Evolutionary conservation across 2,888 invertebrate genomes (phyloP).

Genomic region (Dicranocentrus wangi): DNA sequence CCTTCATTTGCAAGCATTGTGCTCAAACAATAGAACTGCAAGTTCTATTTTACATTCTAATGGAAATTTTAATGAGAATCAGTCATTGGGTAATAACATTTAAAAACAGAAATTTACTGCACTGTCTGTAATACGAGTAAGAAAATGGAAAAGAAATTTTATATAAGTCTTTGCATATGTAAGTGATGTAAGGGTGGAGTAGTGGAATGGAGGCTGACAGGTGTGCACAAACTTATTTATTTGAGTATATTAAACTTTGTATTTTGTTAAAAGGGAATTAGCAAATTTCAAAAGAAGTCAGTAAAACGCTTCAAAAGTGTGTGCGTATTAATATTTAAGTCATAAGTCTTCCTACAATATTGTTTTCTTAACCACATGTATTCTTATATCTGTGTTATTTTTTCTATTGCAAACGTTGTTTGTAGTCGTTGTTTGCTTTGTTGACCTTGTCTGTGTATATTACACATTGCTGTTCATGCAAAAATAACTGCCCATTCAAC

Average conservation of each 20-base stretch:
- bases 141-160: conserved; percentile 1
- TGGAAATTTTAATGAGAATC: conserved; percentile 13
- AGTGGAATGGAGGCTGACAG: background rate
- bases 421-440: background rate
- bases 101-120: background rate
- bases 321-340: too few relatives aligned
- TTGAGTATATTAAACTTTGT: conserved; percentile 1
- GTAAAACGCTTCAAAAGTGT: background rate
- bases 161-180: conserved; percentile 7
- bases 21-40: conserved; percentile 66
- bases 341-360: background rate
- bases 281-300: background rate
- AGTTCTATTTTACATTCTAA: conserved; percentile 16
- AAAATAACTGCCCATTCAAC: conserved; percentile 2
- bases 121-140: conserved; percentile 1
- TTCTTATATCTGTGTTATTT: conserved; percentile 26
- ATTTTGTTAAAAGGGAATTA: background rate
- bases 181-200: background rate
- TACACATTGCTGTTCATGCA: background rate
- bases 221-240: conserved; percentile 27
- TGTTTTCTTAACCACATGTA: background rate
- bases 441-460: background rate
- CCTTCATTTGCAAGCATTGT: conserved; percentile 54
- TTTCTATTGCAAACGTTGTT: background rate
- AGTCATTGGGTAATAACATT: background rate